phyloP scores from a whole-genome alignment of 30 jellyfish, hydroid and myxozoan genomes.

The Hydractinia symbiolongicarpus region DNA sequence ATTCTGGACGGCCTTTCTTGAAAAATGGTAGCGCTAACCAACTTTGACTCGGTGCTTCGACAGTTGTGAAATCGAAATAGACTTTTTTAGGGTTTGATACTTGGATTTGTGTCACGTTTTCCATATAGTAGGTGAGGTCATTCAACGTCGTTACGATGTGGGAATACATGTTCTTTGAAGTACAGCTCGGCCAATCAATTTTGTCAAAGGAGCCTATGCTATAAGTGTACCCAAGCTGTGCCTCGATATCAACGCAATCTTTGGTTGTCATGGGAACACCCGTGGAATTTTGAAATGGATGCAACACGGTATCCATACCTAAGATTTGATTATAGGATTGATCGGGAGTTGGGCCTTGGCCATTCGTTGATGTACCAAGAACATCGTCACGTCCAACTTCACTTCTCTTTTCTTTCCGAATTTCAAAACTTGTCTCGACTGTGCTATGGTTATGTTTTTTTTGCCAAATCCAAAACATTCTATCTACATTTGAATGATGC shows the following conservation, averaged over 20 bases:
- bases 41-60: no score
- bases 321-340: background rate
- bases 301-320: conserved; percentile 29
- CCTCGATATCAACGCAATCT: conserved; percentile 34
- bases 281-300: conserved; percentile 27
- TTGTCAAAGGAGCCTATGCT: conserved; percentile 24
- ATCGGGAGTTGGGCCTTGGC: conserved; percentile 47
- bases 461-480: conserved; percentile 54
- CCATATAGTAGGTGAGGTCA: background rate
- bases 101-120: no score
- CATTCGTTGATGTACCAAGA: conserved; percentile 1
- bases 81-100: no score
- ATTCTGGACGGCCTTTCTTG: no score
- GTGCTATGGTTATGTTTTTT: conserved; percentile 1
- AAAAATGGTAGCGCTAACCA: no score
- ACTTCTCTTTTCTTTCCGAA: background rate
- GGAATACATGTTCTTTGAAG: background rate
- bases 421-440: background rate
- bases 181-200: background rate
- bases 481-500: conserved; percentile 38
- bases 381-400: conserved; percentile 6
- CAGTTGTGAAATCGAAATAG: no score
- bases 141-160: background rate
- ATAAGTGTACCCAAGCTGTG: conserved; percentile 37
- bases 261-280: conserved; percentile 29